Evolutionary conservation across 2,888 invertebrate genomes (phyloP).

Genomic region (Eurytoma californica): DNA sequence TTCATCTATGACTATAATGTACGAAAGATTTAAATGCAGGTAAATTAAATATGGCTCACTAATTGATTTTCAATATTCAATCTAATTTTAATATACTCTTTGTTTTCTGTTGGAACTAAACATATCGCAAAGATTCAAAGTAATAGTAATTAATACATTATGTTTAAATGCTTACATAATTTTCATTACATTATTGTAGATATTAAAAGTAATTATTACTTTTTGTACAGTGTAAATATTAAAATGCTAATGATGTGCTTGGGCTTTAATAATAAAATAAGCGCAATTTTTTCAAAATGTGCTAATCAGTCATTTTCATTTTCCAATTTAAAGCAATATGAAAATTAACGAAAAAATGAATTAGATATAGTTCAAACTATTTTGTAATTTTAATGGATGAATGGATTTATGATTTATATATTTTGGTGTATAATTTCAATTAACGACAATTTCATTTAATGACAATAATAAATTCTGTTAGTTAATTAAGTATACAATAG

Average conservation of each 20-base stretch:
- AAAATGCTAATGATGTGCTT: not conserved
- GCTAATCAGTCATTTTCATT: too few species aligned
- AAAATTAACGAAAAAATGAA: too few species aligned
- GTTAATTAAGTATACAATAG: not conserved
- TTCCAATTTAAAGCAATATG: too few species aligned
- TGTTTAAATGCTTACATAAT: conserved; percentile 6
- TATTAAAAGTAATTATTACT: not conserved
- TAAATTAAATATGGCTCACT: too few species aligned
- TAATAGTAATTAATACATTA: conserved; percentile 5
- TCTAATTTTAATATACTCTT: conserved; percentile 5
- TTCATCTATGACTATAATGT: too few species aligned
- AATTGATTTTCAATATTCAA: not conserved
- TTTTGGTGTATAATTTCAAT: not conserved
- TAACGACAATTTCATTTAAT: not conserved
- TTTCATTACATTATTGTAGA: conserved; percentile 18
- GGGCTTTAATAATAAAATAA: not conserved
- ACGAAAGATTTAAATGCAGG: too few species aligned
- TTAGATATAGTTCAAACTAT: too few species aligned
- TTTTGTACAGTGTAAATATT: conserved; percentile 52
- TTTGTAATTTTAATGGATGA: too few species aligned
- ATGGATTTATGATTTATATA: too few species aligned
- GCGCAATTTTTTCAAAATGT: too few species aligned
- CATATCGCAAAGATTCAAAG: conserved; percentile 15
- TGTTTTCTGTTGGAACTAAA: conserved; percentile 19
- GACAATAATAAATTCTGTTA: not conserved